Percentiles rank a stretch among this genome's conserved stretches.
phyloP scores from a whole-genome alignment of 2,797 vertebrate genomes.

The Brachyalestes nurse region DNA sequence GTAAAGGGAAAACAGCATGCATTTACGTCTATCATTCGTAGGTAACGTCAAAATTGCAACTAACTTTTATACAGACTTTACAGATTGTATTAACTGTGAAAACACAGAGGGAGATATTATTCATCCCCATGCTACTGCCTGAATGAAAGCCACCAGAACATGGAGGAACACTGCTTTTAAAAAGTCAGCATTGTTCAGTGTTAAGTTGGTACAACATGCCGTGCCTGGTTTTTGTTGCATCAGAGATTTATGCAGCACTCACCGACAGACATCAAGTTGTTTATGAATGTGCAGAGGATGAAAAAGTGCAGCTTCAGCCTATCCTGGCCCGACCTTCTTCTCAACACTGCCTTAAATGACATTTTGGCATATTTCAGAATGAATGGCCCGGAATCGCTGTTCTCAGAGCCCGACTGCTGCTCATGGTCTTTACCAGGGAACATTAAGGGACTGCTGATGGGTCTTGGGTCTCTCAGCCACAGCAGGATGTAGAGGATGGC shows the following conservation, averaged over 20 bases:
- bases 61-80: too few species aligned
- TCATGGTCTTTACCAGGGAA: conserved; percentile 6
- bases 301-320: conserved; percentile 67
- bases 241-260: conserved; percentile 46
- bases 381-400: conserved; percentile 14
- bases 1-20: too few species aligned
- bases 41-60: too few species aligned
- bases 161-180: neutral
- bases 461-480: conserved; percentile 62
- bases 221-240: neutral
- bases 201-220: neutral
- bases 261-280: conserved; percentile 65
- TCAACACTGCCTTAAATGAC: conserved; percentile 62
- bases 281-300: conserved; percentile 66
- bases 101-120: neutral
- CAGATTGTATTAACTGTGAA: neutral
- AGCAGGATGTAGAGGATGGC: conserved; percentile 64
- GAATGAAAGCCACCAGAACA: neutral
- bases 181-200: conserved; percentile 12
- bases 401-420: neutral
- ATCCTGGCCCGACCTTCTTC: conserved; percentile 61
- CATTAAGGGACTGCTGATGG: neutral
- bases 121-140: neutral
- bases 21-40: too few species aligned
- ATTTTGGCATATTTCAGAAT: conserved; percentile 56